Conservation (phyloP, 2,888 invertebrate species). For the Nephrotoma appendiculata region DNA sequence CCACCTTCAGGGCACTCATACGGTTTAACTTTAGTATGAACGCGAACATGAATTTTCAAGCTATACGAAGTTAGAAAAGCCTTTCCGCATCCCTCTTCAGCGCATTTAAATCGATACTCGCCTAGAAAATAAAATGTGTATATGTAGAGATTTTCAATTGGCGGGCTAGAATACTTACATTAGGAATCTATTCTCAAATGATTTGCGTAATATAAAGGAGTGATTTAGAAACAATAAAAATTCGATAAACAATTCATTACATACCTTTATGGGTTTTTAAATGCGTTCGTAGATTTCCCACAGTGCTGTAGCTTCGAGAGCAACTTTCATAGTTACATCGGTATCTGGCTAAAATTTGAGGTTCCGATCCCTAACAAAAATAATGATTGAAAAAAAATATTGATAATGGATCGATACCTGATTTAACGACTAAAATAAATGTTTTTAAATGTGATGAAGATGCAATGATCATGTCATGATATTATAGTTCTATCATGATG, state of each 20-base stretch:
- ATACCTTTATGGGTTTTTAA: conserved; percentile 92
- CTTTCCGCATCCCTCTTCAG: conserved; percentile 75
- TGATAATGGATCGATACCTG: background rate
- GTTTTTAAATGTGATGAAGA: background rate
- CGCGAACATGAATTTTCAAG: conserved; percentile 83
- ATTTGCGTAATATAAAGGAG: background rate
- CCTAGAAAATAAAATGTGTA: conserved; percentile 41
- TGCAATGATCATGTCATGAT: background rate
- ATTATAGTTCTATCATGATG: background rate
- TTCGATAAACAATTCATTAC: conserved; percentile 8
- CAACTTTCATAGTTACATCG: conserved; percentile 83
- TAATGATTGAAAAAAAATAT: background rate
- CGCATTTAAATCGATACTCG: conserved; percentile 86
- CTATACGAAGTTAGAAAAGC: conserved; percentile 91
- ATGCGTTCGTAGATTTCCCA: conserved; percentile 87
- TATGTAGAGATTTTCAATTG: conserved; percentile 7
- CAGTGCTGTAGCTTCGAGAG: conserved; percentile 77
- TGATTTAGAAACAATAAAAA: background rate
- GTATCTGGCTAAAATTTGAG: conserved; percentile 49
- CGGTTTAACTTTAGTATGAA: conserved; percentile 86
- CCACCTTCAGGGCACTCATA: conserved; percentile 70
- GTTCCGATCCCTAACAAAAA: conserved; percentile 28
- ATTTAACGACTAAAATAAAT: background rate
- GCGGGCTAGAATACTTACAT: conserved; percentile 2
- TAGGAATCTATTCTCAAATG: background rate